These are phyloP conservation scores for Apis dorsata DNA, from an alignment of 1,140 invertebrate genomes.

Conservation along the genomic window DNA sequence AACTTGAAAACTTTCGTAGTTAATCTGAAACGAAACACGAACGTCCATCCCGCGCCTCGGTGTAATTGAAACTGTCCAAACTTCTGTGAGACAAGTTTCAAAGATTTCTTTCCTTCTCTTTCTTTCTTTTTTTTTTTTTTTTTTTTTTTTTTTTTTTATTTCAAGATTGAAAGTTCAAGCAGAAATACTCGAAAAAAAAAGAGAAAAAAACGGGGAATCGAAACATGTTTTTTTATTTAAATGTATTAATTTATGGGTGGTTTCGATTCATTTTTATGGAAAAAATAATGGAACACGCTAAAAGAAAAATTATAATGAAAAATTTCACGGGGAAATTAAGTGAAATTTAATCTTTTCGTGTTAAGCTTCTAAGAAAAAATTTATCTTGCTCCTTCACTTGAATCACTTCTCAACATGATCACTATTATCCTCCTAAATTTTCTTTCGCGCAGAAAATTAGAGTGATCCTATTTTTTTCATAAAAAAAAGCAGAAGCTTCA, in stretches of 20 bases:
- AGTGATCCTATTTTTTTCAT: not conserved
- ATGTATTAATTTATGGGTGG: too few relatives aligned
- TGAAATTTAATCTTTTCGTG: not conserved
- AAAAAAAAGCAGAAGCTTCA: too few relatives aligned
- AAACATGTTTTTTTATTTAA: not conserved
- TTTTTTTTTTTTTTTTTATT: too few relatives aligned
- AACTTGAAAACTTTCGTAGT: not conserved
- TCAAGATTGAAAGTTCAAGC: not conserved
- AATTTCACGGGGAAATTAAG: too few relatives aligned
- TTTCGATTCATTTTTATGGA: not conserved
- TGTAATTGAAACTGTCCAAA: slow-evolving; percentile 37
- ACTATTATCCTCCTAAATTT: not conserved
- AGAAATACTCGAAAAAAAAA: not conserved
- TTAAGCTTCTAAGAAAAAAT: not conserved
- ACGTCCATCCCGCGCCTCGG: not conserved
- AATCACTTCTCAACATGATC: not conserved
- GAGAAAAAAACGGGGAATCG: not conserved
- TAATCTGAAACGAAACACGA: slow-evolving; percentile 36
- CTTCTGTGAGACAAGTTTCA: not conserved
- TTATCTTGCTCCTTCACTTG: not conserved
- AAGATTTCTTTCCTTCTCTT: not conserved
- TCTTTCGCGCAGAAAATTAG: not conserved
- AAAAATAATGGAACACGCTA: not conserved
- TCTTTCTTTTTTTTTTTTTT: not conserved
- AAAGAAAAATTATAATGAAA: too few relatives aligned